These are phyloP conservation scores for Acrocera orbiculus DNA, from an alignment of 2,888 invertebrate species.

Conservation along the genomic window DNA sequence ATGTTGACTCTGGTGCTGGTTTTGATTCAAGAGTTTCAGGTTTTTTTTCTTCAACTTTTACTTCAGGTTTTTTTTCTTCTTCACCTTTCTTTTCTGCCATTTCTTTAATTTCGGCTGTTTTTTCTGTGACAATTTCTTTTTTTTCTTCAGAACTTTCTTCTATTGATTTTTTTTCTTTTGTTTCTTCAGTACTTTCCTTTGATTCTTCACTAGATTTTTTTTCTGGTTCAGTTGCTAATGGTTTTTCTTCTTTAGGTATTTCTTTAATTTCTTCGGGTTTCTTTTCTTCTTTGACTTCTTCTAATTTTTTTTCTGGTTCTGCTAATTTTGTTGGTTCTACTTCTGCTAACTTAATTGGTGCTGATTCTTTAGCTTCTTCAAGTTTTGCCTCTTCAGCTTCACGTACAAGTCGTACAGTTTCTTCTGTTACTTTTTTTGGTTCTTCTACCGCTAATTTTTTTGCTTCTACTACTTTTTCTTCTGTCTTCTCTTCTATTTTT, in stretches of 20 bases:
- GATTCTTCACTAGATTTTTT: slow-evolving; percentile 17
- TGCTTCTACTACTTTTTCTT: slow-evolving; percentile 17
- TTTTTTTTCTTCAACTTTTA: slow-evolving; percentile 13
- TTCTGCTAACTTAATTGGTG: slow-evolving; percentile 15
- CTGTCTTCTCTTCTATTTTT: slow-evolving; percentile 18
- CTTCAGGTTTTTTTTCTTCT: slow-evolving; percentile 16
- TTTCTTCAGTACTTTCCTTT: slow-evolving; percentile 20
- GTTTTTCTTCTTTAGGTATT: slow-evolving; percentile 25
- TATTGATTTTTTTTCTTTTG: slow-evolving; percentile 14
- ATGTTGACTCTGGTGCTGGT: no score
- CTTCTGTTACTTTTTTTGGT: slow-evolving; percentile 12
- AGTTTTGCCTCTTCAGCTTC: slow-evolving; percentile 21
- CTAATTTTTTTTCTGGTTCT: slow-evolving; percentile 10
- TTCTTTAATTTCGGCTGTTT: slow-evolving; percentile 13
- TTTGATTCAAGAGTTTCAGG: no score
- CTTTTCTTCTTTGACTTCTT: slow-evolving; percentile 15
- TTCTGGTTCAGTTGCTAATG: slow-evolving; percentile 7
- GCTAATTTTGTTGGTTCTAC: slow-evolving; percentile 16
- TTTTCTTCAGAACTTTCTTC: slow-evolving; percentile 14
- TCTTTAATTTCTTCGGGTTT: slow-evolving; percentile 19
- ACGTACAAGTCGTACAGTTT: slow-evolving; percentile 21
- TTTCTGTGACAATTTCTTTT: slow-evolving; percentile 17
- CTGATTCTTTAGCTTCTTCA: slow-evolving; percentile 5
- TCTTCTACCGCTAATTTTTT: slow-evolving; percentile 16
- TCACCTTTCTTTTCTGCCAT: slow-evolving; percentile 11